Conservation (phyloP, 2,113 vertebrate genomes). For the Rhegmatorhina hoffmannsi region DNA sequence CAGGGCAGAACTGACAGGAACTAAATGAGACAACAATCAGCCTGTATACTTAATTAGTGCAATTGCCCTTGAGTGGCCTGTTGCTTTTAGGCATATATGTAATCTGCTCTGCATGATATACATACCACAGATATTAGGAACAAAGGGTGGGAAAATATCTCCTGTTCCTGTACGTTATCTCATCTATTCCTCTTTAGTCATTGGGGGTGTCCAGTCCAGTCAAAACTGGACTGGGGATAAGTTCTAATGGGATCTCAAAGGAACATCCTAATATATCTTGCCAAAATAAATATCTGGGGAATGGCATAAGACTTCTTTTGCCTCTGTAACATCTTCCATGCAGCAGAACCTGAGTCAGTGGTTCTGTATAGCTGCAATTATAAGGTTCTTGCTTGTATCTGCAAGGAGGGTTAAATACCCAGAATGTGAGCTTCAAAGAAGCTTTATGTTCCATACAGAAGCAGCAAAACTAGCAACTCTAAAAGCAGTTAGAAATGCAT, state of each 20-base stretch:
- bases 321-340: background rate
- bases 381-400: background rate
- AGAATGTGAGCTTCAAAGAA: background rate
- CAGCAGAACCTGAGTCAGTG: background rate
- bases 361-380: background rate
- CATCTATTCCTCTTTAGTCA: background rate
- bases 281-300: background rate
- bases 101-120: background rate
- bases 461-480: background rate
- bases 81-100: conserved; percentile 11
- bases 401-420: background rate
- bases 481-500: background rate
- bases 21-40: background rate
- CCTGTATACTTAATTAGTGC: background rate
- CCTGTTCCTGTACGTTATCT: background rate
- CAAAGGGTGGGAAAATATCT: background rate
- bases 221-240: background rate
- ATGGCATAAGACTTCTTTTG: background rate
- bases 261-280: background rate
- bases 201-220: background rate
- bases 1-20: conserved; percentile 6
- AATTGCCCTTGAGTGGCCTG: background rate
- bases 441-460: background rate
- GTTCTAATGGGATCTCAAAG: background rate
- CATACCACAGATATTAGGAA: background rate